phyloP scores from a whole-genome alignment of 2,888 invertebrate species.

The Aelia acuminata region DNA sequence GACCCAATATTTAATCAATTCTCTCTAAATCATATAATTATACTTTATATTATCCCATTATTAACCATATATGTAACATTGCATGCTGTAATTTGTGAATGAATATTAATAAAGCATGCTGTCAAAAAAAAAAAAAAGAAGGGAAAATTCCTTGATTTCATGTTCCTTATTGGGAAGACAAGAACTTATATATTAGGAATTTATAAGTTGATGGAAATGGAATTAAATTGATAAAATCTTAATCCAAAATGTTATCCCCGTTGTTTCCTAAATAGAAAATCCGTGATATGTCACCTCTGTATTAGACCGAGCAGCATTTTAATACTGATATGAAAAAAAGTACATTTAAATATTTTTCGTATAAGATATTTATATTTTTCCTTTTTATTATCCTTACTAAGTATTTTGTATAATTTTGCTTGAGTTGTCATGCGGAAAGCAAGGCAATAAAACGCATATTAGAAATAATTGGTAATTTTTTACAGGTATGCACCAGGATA shows the following conservation, averaged over 20 bases:
- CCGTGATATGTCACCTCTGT: neutral
- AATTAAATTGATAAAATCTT: constrained; percentile 27
- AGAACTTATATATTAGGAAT: neutral
- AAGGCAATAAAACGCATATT: neutral
- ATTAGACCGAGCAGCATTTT: no score
- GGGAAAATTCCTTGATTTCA: neutral
- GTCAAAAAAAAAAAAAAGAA: neutral
- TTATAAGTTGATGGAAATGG: neutral
- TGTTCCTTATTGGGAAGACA: neutral
- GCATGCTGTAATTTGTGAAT: neutral
- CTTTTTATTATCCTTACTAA: no score
- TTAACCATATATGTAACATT: constrained; percentile 3
- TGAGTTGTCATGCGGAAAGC: neutral
- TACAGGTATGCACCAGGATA: neutral
- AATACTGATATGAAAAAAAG: neutral
- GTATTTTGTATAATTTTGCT: no score
- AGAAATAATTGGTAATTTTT: neutral
- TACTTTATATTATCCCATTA: neutral
- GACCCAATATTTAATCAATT: neutral
- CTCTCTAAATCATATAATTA: constrained; percentile 21
- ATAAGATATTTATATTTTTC: no score
- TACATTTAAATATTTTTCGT: neutral
- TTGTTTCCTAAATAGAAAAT: neutral
- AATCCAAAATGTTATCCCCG: neutral
- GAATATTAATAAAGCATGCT: neutral